Conservation (phyloP, 2,888 invertebrate species). For the Atethmia centrago region DNA sequence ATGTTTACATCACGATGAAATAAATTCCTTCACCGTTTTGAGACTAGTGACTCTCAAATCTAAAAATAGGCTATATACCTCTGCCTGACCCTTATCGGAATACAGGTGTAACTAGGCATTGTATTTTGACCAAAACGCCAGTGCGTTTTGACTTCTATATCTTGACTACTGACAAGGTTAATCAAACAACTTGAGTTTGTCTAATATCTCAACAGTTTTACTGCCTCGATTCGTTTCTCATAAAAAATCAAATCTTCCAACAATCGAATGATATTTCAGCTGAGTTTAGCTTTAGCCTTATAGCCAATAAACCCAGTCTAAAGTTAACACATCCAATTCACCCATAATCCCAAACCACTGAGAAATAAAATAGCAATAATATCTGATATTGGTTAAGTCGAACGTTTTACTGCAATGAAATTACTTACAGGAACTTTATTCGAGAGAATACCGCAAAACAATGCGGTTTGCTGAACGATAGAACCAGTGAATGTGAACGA, state of each 20-base stretch:
- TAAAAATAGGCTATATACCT: neutral
- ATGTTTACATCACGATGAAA: too few species aligned
- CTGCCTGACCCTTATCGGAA: neutral
- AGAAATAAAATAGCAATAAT: slow-evolving; percentile 46
- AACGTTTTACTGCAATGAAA: slow-evolving; percentile 52
- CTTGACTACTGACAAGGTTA: neutral
- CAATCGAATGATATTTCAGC: slow-evolving; percentile 8
- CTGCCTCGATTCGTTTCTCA: neutral
- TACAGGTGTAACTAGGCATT: neutral
- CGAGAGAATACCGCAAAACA: slow-evolving; percentile 34
- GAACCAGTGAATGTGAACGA: slow-evolving; percentile 37
- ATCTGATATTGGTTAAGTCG: slow-evolving; percentile 33
- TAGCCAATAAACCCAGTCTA: slow-evolving; percentile 27
- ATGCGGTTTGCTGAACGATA: slow-evolving; percentile 40
- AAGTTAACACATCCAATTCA: slow-evolving; percentile 34
- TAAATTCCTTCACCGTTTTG: too few species aligned
- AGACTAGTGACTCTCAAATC: too few species aligned
- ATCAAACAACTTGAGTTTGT: neutral
- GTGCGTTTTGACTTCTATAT: too few species aligned
- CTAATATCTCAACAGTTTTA: too few species aligned
- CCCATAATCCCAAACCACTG: slow-evolving; percentile 10
- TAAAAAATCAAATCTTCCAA: slow-evolving; percentile 7
- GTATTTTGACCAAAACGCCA: neutral
- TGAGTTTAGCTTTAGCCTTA: neutral
- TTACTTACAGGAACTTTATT: slow-evolving; percentile 56